Conservation (phyloP, 53 echinoderm and acorn worm genomes). For the Holothuria leucospilota region DNA sequence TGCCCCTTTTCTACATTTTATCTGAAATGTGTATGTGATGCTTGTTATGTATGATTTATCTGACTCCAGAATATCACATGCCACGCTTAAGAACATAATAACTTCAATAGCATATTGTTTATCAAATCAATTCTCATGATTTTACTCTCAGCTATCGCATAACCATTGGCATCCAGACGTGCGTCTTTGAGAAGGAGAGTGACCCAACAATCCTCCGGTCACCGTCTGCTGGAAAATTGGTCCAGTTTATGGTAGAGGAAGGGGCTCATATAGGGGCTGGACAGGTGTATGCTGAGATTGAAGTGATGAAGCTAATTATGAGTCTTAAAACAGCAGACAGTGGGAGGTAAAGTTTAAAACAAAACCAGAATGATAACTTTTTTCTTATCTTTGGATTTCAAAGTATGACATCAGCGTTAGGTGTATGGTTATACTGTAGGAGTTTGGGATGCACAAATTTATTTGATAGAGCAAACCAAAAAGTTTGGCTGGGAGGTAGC, state of each 20-base stretch:
- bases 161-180: conserved; percentile 98
- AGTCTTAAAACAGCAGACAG: conserved; percentile 83
- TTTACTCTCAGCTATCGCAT: conserved; percentile 82
- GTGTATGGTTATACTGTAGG: too few relatives aligned
- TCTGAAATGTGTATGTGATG: too few relatives aligned
- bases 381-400: too few relatives aligned
- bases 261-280: conserved; percentile 85
- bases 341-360: conserved; percentile 73
- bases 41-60: not conserved
- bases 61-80: not conserved
- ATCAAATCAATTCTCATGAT: not conserved
- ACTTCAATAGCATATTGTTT: not conserved
- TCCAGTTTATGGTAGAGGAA: conserved; percentile 89
- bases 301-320: conserved; percentile 99
- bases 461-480: too few relatives aligned
- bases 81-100: too few relatives aligned
- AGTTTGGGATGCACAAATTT: too few relatives aligned
- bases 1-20: too few relatives aligned
- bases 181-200: conserved; percentile 97
- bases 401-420: too few relatives aligned
- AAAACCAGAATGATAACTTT: too few relatives aligned
- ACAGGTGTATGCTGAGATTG: conserved; percentile 97
- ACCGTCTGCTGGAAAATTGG: conserved; percentile 93
- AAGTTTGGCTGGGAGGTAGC: too few relatives aligned
- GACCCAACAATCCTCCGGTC: conserved; percentile 95